A percentile compares a stretch with the other conserved stretches of the same genome.
Evolutionary conservation across 2,888 invertebrate genomes (phyloP).

Genomic region (Calliopum simillimum): DNA sequence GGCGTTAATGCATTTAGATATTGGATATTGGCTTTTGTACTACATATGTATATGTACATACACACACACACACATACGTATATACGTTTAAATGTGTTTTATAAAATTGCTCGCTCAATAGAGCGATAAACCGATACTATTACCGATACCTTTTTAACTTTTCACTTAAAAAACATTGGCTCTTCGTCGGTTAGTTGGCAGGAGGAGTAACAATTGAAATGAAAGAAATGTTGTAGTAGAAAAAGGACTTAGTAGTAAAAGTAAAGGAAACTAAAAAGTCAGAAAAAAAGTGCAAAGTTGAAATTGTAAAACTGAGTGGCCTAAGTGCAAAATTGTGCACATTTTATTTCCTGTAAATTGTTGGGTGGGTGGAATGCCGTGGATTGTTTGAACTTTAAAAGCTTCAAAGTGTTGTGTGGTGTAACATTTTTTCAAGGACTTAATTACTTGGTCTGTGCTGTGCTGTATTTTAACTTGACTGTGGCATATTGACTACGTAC

Average conservation of each 20-base stretch:
- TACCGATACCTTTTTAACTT: not conserved
- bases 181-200: not conserved
- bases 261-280: not conserved
- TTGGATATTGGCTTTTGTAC: not conserved
- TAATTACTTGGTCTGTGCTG: too few relatives aligned
- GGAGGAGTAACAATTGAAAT: too few relatives aligned
- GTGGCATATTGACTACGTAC: too few relatives aligned
- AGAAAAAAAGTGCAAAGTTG: not conserved
- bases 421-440: too few relatives aligned
- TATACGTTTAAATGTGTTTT: too few relatives aligned
- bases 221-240: not conserved
- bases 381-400: too few relatives aligned
- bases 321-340: slow-evolving; percentile 11
- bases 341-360: not conserved
- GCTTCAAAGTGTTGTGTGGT: too few relatives aligned
- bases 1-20: slow-evolving; percentile 28
- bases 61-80: too few relatives aligned
- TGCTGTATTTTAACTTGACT: too few relatives aligned
- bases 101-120: slow-evolving; percentile 12
- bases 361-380: too few relatives aligned
- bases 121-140: slow-evolving; percentile 10
- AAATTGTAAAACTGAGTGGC: not conserved
- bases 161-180: too few relatives aligned
- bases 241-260: not conserved
- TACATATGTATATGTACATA: too few relatives aligned